A percentile compares a stretch with the other conserved stretches of the same genome.
Evolutionary conservation across 2,888 invertebrate genomes (phyloP).

Genomic region (Tricholauxania praeusta): DNA sequence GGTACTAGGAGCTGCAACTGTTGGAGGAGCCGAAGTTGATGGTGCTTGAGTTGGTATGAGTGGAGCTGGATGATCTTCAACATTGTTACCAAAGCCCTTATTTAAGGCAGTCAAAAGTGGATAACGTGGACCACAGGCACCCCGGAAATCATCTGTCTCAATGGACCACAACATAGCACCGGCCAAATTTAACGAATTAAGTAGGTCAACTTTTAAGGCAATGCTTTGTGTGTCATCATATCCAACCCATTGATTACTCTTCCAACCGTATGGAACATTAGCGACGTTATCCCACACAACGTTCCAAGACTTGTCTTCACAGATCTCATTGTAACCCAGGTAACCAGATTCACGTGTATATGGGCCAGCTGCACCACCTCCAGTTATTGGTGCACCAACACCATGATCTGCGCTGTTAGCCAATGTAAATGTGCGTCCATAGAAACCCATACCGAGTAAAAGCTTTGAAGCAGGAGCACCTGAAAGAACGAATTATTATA

Average conservation of each 20-base stretch:
- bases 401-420: constrained; percentile 56
- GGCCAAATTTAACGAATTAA: constrained; percentile 83
- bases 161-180: constrained; percentile 78
- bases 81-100: constrained; percentile 7
- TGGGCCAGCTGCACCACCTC: constrained; percentile 73
- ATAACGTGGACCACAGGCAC: constrained; percentile 74
- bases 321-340: constrained; percentile 79
- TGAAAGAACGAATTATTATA: neutral
- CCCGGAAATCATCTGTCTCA: constrained; percentile 93
- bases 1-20: too few species aligned
- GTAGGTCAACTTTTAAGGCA: constrained; percentile 83
- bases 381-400: constrained; percentile 63
- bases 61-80: neutral
- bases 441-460: constrained; percentile 77
- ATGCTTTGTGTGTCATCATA: constrained; percentile 89
- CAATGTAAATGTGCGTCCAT: constrained; percentile 77
- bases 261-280: constrained; percentile 80
- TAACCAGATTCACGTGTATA: constrained; percentile 74
- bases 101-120: constrained; percentile 69
- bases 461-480: constrained; percentile 75
- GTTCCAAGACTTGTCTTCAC: constrained; percentile 7
- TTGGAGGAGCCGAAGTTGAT: too few species aligned
- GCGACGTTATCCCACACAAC: constrained; percentile 45
- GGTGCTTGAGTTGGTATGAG: too few species aligned
- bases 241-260: constrained; percentile 90